Evolutionary conservation across 2,888 invertebrate genomes (phyloP).

Genomic region (Linyphia triangularis): DNA sequence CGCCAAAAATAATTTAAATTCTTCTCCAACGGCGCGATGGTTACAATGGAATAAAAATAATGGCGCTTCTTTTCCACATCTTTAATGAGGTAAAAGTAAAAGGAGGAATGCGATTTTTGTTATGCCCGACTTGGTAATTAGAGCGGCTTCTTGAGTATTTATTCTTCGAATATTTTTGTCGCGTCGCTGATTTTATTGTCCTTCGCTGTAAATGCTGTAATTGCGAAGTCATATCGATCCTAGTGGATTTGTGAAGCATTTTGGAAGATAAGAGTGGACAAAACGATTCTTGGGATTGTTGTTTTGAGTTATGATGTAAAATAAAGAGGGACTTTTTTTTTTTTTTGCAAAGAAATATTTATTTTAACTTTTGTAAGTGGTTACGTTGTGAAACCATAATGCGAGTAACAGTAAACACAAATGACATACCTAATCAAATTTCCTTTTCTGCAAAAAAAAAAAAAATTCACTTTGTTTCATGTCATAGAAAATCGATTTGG

Average conservation of each 20-base stretch:
- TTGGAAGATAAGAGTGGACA: not conserved
- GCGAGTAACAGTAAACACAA: too few species aligned
- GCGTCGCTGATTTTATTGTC: constrained; percentile 15
- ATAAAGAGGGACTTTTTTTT: too few species aligned
- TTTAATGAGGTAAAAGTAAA: constrained; percentile 49
- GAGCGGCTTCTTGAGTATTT: constrained; percentile 36
- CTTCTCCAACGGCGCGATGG: constrained; percentile 47
- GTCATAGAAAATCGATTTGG: too few species aligned
- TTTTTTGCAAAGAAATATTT: too few species aligned
- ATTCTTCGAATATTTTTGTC: constrained; percentile 27
- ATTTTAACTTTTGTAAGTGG: too few species aligned
- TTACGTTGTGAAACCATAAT: too few species aligned
- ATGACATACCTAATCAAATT: too few species aligned
- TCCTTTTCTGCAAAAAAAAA: too few species aligned
- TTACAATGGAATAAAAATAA: constrained; percentile 58
- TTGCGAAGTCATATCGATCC: not conserved
- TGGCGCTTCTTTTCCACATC: constrained; percentile 42
- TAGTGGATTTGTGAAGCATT: not conserved
- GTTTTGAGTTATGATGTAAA: too few species aligned
- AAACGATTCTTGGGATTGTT: too few species aligned
- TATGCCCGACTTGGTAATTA: constrained; percentile 36
- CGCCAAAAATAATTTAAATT: constrained; percentile 61
- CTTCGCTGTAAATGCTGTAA: constrained; percentile 21
- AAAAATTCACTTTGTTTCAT: too few species aligned
- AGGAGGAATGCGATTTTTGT: constrained; percentile 43